phyloP scores from a whole-genome alignment of 37 sponge, comb jelly and placozoan genomes.

The Haliclona indistincta region DNA sequence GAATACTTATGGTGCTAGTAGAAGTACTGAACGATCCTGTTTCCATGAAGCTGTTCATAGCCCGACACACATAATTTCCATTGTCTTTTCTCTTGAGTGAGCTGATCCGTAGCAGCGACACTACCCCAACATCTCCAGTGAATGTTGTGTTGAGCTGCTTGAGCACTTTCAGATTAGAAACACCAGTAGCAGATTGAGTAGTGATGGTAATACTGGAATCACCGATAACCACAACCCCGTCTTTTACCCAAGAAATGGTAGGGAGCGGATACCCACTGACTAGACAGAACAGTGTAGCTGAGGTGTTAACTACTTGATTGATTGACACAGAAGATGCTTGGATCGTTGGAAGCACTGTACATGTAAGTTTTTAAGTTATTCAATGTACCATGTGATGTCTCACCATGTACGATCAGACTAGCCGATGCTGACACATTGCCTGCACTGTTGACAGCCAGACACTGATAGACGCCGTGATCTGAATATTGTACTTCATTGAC shows the following conservation, averaged over 20 bases:
- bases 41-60: neutral
- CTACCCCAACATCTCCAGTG: neutral
- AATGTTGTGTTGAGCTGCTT: slow-evolving; percentile 13
- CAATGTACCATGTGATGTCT: too few species aligned
- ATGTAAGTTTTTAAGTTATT: neutral
- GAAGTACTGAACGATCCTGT: too few species aligned
- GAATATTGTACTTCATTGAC: too few species aligned
- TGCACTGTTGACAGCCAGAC: too few species aligned
- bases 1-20: too few species aligned
- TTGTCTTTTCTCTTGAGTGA: slow-evolving; percentile 53
- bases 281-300: slow-evolving; percentile 35
- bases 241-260: slow-evolving; percentile 41
- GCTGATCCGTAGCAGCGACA: slow-evolving; percentile 33
- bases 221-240: slow-evolving; percentile 6
- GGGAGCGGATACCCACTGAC: slow-evolving; percentile 58
- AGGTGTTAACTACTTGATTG: neutral
- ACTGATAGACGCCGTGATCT: too few species aligned
- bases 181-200: neutral
- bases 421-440: slow-evolving; percentile 13
- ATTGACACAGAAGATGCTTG: slow-evolving; percentile 10
- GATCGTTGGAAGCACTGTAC: slow-evolving; percentile 54
- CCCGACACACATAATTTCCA: slow-evolving; percentile 64
- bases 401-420: slow-evolving; percentile 70
- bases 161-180: slow-evolving; percentile 4
- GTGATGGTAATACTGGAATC: slow-evolving; percentile 3